Percentiles rank a stretch among this genome's conserved stretches.
Evolutionary conservation across 2,113 vertebrate species (phyloP).

Genomic region (Ctenomys sociabilis): DNA sequence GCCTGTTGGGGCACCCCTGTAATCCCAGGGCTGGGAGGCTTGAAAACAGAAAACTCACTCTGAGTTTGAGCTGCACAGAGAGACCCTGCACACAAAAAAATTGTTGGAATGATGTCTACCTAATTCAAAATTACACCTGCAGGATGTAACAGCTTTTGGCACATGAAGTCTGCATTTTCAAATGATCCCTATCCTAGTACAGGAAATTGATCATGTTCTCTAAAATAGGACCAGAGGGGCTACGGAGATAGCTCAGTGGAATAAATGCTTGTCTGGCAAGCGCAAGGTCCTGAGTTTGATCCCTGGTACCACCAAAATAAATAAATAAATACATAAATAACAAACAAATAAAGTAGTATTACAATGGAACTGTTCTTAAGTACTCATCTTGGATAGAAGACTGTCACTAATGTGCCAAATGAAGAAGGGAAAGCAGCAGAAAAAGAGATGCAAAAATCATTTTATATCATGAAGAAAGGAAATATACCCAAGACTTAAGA

Average conservation of each 20-base stretch:
- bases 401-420: not conserved
- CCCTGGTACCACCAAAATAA: too few species aligned
- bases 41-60: too few species aligned
- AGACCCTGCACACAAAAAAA: too few species aligned
- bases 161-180: not conserved
- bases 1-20: too few species aligned
- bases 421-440: not conserved
- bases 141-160: not conserved
- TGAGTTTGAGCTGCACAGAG: too few species aligned
- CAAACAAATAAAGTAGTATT: not conserved
- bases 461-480: not conserved
- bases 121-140: not conserved
- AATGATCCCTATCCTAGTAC: not conserved
- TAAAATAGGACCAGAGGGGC: not conserved
- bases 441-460: not conserved
- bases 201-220: not conserved
- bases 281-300: too few species aligned
- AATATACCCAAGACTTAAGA: not conserved
- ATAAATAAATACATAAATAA: too few species aligned
- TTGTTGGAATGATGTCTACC: not conserved
- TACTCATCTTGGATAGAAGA: not conserved
- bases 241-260: too few species aligned
- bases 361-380: not conserved
- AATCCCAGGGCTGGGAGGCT: too few species aligned
- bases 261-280: too few species aligned